phyloP scores from a whole-genome alignment of 2,888 invertebrate species.

The Tenthredo notha region DNA sequence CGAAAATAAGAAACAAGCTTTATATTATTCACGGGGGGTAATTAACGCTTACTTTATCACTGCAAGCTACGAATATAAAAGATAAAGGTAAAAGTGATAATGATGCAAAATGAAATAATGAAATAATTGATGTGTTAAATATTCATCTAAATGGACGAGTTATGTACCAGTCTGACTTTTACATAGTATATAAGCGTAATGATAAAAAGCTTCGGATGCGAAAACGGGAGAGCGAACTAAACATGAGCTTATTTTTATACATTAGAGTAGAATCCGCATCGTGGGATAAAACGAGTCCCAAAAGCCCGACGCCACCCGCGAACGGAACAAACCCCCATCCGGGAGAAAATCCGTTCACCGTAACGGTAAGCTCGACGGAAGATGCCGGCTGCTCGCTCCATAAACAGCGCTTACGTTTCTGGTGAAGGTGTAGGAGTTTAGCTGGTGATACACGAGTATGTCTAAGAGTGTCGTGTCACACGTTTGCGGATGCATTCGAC shows the following conservation, averaged over 20 bases:
- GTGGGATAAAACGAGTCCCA: slow-evolving; percentile 42
- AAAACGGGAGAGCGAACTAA: slow-evolving; percentile 55
- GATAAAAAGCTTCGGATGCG: not conserved
- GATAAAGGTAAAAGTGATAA: not conserved
- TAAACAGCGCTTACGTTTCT: slow-evolving; percentile 74
- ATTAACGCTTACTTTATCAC: not conserved
- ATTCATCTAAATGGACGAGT: not conserved
- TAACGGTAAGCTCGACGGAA: slow-evolving; percentile 74
- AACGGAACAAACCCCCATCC: slow-evolving; percentile 67
- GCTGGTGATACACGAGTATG: not conserved
- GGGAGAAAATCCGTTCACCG: slow-evolving; percentile 73
- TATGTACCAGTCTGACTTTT: not conserved
- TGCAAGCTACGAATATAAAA: not conserved
- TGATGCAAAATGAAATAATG: too few relatives aligned
- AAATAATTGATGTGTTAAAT: not conserved
- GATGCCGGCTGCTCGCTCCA: slow-evolving; percentile 76
- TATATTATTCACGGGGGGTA: not conserved
- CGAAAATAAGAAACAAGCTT: not conserved
- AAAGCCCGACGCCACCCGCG: slow-evolving; percentile 28
- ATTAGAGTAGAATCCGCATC: slow-evolving; percentile 58
- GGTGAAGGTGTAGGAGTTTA: not conserved
- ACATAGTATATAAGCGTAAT: too few relatives aligned
- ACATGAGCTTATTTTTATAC: slow-evolving; percentile 68
- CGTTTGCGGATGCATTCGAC: slow-evolving; percentile 25
- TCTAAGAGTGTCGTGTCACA: not conserved